phyloP scores from a whole-genome alignment of 1,140 invertebrate species.

The Lepidurus packardi region DNA sequence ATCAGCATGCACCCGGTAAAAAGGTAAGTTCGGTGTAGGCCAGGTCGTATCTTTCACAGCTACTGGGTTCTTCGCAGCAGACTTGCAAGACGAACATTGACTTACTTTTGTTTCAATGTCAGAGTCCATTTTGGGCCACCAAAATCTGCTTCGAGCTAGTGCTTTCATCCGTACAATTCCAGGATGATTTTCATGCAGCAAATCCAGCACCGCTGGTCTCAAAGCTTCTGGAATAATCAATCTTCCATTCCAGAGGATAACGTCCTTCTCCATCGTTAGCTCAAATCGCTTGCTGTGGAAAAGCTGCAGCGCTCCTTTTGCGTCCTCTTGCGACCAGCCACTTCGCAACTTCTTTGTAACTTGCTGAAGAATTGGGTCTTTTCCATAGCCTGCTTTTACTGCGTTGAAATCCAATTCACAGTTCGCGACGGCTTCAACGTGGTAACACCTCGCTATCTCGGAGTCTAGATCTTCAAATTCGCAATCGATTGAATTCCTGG shows the following conservation, averaged over 20 bases:
- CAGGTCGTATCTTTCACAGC: constrained; percentile 24
- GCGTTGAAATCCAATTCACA: background rate
- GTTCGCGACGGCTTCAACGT: background rate
- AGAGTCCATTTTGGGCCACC: constrained; percentile 47
- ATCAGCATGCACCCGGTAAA: constrained; percentile 43
- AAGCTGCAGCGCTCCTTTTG: constrained; percentile 25
- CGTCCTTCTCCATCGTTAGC: background rate
- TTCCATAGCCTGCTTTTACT: background rate
- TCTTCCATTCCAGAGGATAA: constrained; percentile 29
- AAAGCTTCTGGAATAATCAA: constrained; percentile 39
- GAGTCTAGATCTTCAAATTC: background rate
- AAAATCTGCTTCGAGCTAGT: constrained; percentile 46
- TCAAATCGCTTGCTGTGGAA: constrained; percentile 20
- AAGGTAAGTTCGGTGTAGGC: constrained; percentile 26
- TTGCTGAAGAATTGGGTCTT: constrained; percentile 24
- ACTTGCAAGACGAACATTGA: constrained; percentile 36
- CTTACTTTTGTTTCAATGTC: constrained; percentile 43
- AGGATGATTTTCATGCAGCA: constrained; percentile 45
- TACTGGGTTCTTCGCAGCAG: constrained; percentile 29
- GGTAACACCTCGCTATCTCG: constrained; percentile 6
- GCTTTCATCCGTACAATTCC: constrained; percentile 50
- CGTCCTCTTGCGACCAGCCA: constrained; percentile 31
- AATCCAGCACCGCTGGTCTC: constrained; percentile 37
- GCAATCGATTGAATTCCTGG: constrained; percentile 36
- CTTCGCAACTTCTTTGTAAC: constrained; percentile 28